A percentile compares a stretch with the other conserved stretches of the same genome.
Conservation (phyloP, 2,113 vertebrate genomes). For the Leptosomus discolor region DNA sequence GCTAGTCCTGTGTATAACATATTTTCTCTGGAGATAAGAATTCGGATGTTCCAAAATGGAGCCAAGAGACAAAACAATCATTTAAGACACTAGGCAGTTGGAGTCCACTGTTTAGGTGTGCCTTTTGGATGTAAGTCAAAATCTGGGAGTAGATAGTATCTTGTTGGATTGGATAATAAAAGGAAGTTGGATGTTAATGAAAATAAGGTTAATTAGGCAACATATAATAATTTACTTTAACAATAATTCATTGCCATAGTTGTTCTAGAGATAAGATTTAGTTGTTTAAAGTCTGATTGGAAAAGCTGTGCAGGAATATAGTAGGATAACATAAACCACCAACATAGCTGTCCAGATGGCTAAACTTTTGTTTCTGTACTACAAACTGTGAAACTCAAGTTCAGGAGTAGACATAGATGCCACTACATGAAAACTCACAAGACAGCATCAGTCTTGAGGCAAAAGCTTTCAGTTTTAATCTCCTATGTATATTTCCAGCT, state of each 20-base stretch:
- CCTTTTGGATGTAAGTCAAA: neutral
- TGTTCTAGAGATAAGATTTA: slow-evolving; percentile 32
- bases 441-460: neutral
- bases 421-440: neutral
- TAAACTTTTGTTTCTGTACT: slow-evolving; percentile 34
- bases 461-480: neutral
- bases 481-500: neutral
- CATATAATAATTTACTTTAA: slow-evolving; percentile 19
- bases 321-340: slow-evolving; percentile 15
- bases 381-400: slow-evolving; percentile 5
- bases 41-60: neutral
- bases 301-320: slow-evolving; percentile 3
- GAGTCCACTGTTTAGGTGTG: neutral
- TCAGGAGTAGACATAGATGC: slow-evolving; percentile 2
- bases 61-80: neutral
- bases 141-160: neutral
- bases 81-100: neutral
- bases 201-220: slow-evolving; percentile 14
- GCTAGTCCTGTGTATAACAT: neutral
- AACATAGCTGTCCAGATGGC: slow-evolving; percentile 28
- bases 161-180: slow-evolving; percentile 22
- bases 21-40: neutral
- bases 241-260: neutral
- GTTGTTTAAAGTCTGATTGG: slow-evolving; percentile 18
- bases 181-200: neutral